Evolutionary conservation across 2,888 invertebrate genomes (phyloP).

Genomic region (Timema cristinae): DNA sequence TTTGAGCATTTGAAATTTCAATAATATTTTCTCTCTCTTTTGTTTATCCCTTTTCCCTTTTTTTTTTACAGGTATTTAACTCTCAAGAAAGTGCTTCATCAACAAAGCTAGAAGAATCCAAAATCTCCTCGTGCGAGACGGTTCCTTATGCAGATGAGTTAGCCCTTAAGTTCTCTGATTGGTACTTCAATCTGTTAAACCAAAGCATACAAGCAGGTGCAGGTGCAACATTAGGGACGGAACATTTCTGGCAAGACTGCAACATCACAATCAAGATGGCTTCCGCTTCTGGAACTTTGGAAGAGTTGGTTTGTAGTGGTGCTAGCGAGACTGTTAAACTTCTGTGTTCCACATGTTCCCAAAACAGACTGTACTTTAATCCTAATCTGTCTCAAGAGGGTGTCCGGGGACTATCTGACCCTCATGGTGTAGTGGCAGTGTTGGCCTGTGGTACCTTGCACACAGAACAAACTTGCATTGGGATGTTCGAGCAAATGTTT

Average conservation of each 20-base stretch:
- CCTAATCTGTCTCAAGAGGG: slow-evolving; percentile 57
- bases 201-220: slow-evolving; percentile 33
- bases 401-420: slow-evolving; percentile 54
- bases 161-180: slow-evolving; percentile 54
- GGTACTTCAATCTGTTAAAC: slow-evolving; percentile 54
- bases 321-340: slow-evolving; percentile 43
- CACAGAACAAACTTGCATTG: slow-evolving; percentile 49
- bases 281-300: slow-evolving; percentile 35
- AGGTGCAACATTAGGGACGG: slow-evolving; percentile 42
- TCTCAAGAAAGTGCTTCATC: too few species aligned
- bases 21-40: too few species aligned
- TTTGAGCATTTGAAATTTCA: too few species aligned
- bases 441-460: slow-evolving; percentile 62
- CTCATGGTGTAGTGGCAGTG: slow-evolving; percentile 59
- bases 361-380: slow-evolving; percentile 54
- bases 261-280: slow-evolving; percentile 42
- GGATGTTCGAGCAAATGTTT: slow-evolving; percentile 63
- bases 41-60: too few species aligned
- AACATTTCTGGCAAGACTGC: slow-evolving; percentile 56
- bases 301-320: slow-evolving; percentile 39
- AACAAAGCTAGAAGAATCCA: neutral
- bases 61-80: too few species aligned
- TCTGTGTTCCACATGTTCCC: slow-evolving; percentile 43
- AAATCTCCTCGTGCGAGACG: neutral
- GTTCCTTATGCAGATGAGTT: slow-evolving; percentile 44